Conservation (phyloP, 2,797 vertebrate genomes). For the Lindbergichthys nudifrons region DNA sequence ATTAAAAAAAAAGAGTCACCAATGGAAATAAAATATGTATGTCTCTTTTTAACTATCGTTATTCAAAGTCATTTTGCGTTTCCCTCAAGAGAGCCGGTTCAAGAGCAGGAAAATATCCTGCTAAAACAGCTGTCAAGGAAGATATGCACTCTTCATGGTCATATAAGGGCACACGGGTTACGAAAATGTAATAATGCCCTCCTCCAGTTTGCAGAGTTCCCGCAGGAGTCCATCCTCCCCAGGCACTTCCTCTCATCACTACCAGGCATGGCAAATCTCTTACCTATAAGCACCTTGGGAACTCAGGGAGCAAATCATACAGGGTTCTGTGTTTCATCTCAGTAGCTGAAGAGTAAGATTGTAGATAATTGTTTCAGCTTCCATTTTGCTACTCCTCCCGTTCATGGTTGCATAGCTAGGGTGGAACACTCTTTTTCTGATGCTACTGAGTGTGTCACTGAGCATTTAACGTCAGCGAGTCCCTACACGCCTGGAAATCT, state of each 20-base stretch:
- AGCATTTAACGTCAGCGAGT: slow-evolving; percentile 38
- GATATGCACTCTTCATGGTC: slow-evolving; percentile 37
- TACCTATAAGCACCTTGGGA: slow-evolving; percentile 67
- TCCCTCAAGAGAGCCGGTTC: not conserved
- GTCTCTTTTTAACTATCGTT: not conserved
- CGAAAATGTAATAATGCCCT: slow-evolving; percentile 59
- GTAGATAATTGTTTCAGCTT: slow-evolving; percentile 67
- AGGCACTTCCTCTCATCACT: slow-evolving; percentile 60
- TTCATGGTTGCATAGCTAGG: slow-evolving; percentile 55
- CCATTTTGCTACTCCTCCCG: slow-evolving; percentile 48
- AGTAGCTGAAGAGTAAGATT: slow-evolving; percentile 62
- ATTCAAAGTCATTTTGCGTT: not conserved
- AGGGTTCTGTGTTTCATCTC: slow-evolving; percentile 65
- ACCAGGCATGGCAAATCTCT: slow-evolving; percentile 54
- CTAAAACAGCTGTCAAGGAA: slow-evolving; percentile 48
- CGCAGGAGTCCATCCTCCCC: slow-evolving; percentile 52
- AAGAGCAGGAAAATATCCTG: slow-evolving; percentile 12
- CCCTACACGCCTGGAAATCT: slow-evolving; percentile 60
- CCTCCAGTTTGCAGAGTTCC: slow-evolving; percentile 56
- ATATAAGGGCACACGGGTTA: slow-evolving; percentile 48
- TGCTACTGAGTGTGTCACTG: slow-evolving; percentile 43
- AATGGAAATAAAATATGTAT: not conserved
- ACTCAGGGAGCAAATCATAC: slow-evolving; percentile 34
- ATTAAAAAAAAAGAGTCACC: not conserved
- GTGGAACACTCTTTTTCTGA: slow-evolving; percentile 38